Conservation (phyloP, 1,140 invertebrate genomes). For the Bicyclus anynana region DNA sequence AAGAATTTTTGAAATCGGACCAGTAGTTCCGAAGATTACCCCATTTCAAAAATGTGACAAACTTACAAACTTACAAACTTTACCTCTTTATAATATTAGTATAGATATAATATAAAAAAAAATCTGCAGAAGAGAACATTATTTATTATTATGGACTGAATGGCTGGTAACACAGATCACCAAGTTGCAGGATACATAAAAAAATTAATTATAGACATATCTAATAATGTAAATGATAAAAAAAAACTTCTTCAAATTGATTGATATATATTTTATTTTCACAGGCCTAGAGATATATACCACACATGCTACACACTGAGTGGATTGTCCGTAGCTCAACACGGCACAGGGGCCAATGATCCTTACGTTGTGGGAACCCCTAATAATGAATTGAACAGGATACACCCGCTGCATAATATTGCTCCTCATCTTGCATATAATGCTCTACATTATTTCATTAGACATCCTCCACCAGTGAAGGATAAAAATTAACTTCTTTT, state of each 20-base stretch:
- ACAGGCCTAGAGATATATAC: conserved; percentile 92
- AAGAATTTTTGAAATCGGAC: too few species aligned
- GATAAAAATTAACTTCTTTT: conserved; percentile 45
- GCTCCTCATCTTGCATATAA: conserved; percentile 71
- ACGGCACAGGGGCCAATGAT: conserved; percentile 81
- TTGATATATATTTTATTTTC: conserved; percentile 44
- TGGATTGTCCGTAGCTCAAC: conserved; percentile 96
- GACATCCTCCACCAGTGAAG: conserved; percentile 61
- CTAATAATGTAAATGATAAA: too few species aligned
- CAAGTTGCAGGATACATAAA: too few species aligned
- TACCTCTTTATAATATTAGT: too few species aligned
- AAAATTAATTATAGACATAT: too few species aligned
- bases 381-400: conserved; percentile 63
- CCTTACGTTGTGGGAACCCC: conserved; percentile 54
- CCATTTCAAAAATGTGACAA: too few species aligned
- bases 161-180: too few species aligned
- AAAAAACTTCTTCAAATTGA: not conserved
- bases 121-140: too few species aligned
- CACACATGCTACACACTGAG: conserved; percentile 98
- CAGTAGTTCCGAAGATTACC: too few species aligned
- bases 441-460: conserved; percentile 66
- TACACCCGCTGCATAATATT: conserved; percentile 72
- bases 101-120: too few species aligned
- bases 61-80: too few species aligned
- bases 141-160: too few species aligned